Percentiles rank a stretch among this genome's conserved stretches.
Conservation (phyloP, 2,888 invertebrate species). For the Caenorhabditis panamensis region DNA sequence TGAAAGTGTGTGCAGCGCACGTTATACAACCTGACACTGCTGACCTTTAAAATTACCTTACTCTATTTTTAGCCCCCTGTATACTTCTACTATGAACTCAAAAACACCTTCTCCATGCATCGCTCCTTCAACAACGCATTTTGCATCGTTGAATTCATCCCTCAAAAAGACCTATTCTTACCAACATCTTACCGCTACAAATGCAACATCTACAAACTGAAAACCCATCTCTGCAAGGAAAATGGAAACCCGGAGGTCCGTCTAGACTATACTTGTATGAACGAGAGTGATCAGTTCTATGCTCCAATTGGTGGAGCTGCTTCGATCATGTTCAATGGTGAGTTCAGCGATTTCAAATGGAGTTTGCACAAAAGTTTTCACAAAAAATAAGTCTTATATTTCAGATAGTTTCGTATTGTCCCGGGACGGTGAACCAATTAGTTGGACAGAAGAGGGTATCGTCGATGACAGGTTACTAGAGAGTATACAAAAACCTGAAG, state of each 20-base stretch:
- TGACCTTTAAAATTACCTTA: background rate
- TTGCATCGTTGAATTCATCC: conserved; percentile 29
- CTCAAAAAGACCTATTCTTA: too few relatives aligned
- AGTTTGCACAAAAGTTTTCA: conserved; percentile 5
- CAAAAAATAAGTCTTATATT: too few relatives aligned
- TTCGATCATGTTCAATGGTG: conserved; percentile 54
- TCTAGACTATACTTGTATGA: conserved; percentile 1
- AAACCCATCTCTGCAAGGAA: conserved; percentile 32
- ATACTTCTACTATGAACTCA: conserved; percentile 53
- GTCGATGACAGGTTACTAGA: conserved; percentile 17
- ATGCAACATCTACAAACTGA: conserved; percentile 36
- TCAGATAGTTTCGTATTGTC: conserved; percentile 42
- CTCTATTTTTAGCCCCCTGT: conserved; percentile 25
- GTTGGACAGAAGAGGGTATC: conserved; percentile 52
- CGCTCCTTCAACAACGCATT: conserved; percentile 34
- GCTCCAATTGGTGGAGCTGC: conserved; percentile 50
- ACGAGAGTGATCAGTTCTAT: conserved; percentile 5
- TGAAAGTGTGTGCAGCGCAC: too few relatives aligned
- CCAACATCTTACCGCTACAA: background rate
- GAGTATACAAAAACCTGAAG: conserved; percentile 22
- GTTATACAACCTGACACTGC: too few relatives aligned
- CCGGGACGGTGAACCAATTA: conserved; percentile 4
- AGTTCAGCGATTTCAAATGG: background rate
- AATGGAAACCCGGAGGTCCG: background rate
- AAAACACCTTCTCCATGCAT: conserved; percentile 31